phyloP scores from a whole-genome alignment of 2,797 vertebrate genomes.

The Gymnopithys bicolor region DNA sequence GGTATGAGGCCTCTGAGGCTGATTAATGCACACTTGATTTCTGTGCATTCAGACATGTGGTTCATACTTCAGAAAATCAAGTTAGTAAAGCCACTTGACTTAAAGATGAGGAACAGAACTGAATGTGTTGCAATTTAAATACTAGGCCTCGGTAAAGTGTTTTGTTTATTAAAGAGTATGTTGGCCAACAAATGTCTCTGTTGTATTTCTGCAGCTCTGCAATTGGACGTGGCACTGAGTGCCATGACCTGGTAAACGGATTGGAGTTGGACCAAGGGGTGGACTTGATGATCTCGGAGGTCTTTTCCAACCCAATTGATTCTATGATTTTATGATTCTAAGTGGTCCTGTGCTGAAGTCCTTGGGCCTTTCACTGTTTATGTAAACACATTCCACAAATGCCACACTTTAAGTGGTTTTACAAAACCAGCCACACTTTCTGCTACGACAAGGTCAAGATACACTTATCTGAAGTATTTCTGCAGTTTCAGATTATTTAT shows the following conservation, averaged over 20 bases:
- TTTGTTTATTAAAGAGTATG: not conserved
- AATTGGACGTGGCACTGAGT: not conserved
- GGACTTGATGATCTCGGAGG: no score
- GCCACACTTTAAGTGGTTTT: not conserved
- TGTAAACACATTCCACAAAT: not conserved
- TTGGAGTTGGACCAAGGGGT: no score
- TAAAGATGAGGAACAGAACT: not conserved
- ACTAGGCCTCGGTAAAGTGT: not conserved
- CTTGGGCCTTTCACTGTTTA: not conserved
- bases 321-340: no score
- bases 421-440: not conserved
- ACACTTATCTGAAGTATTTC: not conserved
- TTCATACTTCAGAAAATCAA: not conserved
- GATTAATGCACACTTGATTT: not conserved
- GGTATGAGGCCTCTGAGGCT: not conserved
- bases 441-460: not conserved
- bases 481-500: not conserved
- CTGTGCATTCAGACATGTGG: not conserved
- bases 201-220: not conserved
- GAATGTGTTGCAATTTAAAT: not conserved
- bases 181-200: not conserved
- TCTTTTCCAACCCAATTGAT: no score
- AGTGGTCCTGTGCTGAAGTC: not conserved
- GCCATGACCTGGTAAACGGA: no score
- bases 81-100: not conserved